These are phyloP conservation scores for Hycleus phaleratus DNA, from an alignment of 1,140 invertebrate species.

Conservation along the genomic window DNA sequence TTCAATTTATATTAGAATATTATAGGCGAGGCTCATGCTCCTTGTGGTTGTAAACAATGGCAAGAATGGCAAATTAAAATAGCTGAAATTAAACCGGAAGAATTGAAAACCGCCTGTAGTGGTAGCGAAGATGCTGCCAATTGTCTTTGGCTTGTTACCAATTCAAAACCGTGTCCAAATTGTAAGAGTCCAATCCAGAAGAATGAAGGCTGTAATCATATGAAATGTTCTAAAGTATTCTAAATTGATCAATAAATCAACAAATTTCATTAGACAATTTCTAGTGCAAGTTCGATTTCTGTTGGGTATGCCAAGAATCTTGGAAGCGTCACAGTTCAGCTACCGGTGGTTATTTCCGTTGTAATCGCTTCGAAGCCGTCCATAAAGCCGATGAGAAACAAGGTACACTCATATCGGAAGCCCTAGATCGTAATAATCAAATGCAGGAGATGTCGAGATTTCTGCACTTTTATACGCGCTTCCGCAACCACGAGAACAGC, in stretches of 20 bases:
- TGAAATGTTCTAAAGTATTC: constrained; percentile 65
- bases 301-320: constrained; percentile 68
- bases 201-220: constrained; percentile 72
- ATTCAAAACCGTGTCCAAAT: constrained; percentile 67
- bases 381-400: constrained; percentile 59
- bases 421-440: constrained; percentile 51
- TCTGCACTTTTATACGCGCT: constrained; percentile 60
- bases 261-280: not conserved
- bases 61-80: constrained; percentile 58
- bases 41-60: constrained; percentile 60
- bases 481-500: constrained; percentile 61
- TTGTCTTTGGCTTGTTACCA: constrained; percentile 63
- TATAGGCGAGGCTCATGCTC: constrained; percentile 56
- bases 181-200: constrained; percentile 70
- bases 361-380: constrained; percentile 61
- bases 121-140: constrained; percentile 62
- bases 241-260: not conserved
- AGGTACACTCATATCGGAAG: constrained; percentile 52
- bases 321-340: constrained; percentile 68
- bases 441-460: constrained; percentile 59
- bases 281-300: constrained; percentile 68
- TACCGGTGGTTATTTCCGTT: constrained; percentile 67
- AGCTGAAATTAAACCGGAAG: constrained; percentile 56
- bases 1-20: too few relatives aligned
- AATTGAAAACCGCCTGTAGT: constrained; percentile 50